A percentile compares a stretch with the other conserved stretches of the same genome.
Evolutionary conservation across 2,888 invertebrate species (phyloP).

Genomic region (Coelopa pilipes): DNA sequence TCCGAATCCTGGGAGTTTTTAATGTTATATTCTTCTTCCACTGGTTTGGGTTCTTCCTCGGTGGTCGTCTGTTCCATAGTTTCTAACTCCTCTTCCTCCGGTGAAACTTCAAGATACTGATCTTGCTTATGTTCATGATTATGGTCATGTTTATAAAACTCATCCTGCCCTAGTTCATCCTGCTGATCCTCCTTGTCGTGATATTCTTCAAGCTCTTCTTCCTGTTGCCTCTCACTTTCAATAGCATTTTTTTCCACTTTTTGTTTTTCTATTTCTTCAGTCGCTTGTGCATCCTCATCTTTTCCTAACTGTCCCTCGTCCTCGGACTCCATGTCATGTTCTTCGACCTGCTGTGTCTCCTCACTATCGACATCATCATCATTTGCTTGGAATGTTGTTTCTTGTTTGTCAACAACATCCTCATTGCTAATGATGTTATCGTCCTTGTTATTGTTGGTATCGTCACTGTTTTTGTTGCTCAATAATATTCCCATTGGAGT

Average conservation of each 20-base stretch:
- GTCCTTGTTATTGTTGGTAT: slow-evolving; percentile 14
- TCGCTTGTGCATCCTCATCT: background rate
- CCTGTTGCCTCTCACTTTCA: background rate
- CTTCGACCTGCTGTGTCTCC: slow-evolving; percentile 6
- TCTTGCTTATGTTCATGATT: too few species aligned
- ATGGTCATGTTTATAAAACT: slow-evolving; percentile 17
- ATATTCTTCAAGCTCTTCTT: background rate
- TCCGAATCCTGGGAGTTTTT: too few species aligned
- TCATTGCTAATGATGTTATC: slow-evolving; percentile 1
- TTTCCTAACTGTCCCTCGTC: background rate
- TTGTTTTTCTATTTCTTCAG: background rate
- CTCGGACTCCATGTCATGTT: background rate
- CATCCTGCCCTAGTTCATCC: slow-evolving; percentile 16
- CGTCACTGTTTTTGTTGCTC: slow-evolving; percentile 35
- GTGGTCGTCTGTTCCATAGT: too few species aligned
- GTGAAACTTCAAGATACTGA: too few species aligned
- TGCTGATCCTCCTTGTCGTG: background rate
- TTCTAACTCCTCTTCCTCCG: too few species aligned
- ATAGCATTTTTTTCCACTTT: background rate
- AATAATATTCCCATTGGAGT: slow-evolving; percentile 31
- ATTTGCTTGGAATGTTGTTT: slow-evolving; percentile 53
- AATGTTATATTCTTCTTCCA: too few species aligned
- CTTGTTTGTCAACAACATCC: slow-evolving; percentile 12
- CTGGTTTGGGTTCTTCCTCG: too few species aligned
- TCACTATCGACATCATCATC: background rate